A percentile compares a stretch with the other conserved stretches of the same genome.
These are phyloP conservation scores for Oedothorax gibbosus DNA, from an alignment of 1,140 invertebrate genomes.

Conservation along the genomic window DNA sequence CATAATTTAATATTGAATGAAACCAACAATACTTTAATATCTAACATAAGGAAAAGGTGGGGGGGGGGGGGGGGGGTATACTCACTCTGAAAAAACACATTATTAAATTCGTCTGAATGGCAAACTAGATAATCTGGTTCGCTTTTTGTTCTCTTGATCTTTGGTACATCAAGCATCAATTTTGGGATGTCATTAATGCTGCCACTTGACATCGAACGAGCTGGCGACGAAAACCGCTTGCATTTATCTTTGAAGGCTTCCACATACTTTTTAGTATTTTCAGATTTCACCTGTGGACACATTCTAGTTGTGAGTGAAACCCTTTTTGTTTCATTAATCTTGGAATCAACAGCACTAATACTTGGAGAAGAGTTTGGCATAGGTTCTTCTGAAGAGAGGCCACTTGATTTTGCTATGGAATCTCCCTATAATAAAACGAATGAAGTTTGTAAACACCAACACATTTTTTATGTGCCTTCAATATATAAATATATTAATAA, in stretches of 20 bases:
- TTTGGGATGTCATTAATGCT: slow-evolving; percentile 7
- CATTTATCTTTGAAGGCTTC: slow-evolving; percentile 29
- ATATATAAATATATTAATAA: neutral
- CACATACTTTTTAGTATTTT: slow-evolving; percentile 30
- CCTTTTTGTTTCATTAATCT: slow-evolving; percentile 5
- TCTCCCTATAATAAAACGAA: slow-evolving; percentile 6
- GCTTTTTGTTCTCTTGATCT: slow-evolving; percentile 16
- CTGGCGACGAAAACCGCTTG: neutral
- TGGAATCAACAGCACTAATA: slow-evolving; percentile 21
- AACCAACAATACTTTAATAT: neutral
- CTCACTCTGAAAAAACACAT: slow-evolving; percentile 43
- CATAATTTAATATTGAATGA: too few relatives aligned
- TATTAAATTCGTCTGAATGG: slow-evolving; percentile 29
- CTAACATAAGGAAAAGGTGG: too few relatives aligned
- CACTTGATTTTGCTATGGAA: slow-evolving; percentile 9
- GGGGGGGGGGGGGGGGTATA: neutral
- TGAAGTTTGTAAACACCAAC: neutral
- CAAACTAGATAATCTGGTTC: slow-evolving; percentile 36
- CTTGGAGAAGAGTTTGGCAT: neutral
- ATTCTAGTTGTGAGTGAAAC: neutral
- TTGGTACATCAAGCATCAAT: too few relatives aligned
- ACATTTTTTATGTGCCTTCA: neutral
- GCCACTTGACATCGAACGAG: slow-evolving; percentile 27
- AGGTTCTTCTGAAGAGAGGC: slow-evolving; percentile 14
- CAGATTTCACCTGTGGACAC: slow-evolving; percentile 18